Conservation (phyloP, 2,888 invertebrate genomes). For the Dione vanillae region DNA sequence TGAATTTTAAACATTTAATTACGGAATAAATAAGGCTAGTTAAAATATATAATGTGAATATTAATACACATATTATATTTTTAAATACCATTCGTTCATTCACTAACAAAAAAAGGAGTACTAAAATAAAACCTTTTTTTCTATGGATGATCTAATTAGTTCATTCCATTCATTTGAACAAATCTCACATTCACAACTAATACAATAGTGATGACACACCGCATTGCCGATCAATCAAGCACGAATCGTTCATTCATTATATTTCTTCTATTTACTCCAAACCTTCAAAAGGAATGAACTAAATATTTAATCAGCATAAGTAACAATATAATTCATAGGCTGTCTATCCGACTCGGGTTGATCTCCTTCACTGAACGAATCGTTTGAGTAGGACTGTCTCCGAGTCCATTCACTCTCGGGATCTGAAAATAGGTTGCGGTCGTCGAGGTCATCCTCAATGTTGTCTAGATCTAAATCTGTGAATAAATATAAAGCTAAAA, state of each 20-base stretch:
- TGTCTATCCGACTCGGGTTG: conserved; percentile 85
- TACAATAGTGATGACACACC: neutral
- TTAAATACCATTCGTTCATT: too few species aligned
- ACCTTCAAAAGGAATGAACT: conserved; percentile 19
- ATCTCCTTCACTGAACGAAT: conserved; percentile 68
- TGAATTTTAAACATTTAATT: too few species aligned
- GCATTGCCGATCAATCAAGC: neutral
- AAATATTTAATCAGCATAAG: conserved; percentile 53
- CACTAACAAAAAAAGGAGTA: neutral
- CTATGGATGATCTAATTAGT: neutral
- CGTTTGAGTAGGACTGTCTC: conserved; percentile 54
- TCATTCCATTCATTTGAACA: neutral
- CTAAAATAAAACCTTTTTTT: neutral
- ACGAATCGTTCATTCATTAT: neutral
- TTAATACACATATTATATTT: neutral
- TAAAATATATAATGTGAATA: neutral
- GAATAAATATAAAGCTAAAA: conserved; percentile 41
- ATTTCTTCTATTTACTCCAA: conserved; percentile 10
- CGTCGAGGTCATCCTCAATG: conserved; percentile 83
- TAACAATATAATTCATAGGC: conserved; percentile 50
- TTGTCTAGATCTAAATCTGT: conserved; percentile 68
- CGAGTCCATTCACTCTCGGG: conserved; percentile 88
- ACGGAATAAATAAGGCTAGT: neutral
- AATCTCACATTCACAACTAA: neutral
- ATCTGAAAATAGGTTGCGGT: conserved; percentile 87